Evolutionary conservation across 2,113 vertebrate species (phyloP).

Genomic region (Pithys albifrons): DNA sequence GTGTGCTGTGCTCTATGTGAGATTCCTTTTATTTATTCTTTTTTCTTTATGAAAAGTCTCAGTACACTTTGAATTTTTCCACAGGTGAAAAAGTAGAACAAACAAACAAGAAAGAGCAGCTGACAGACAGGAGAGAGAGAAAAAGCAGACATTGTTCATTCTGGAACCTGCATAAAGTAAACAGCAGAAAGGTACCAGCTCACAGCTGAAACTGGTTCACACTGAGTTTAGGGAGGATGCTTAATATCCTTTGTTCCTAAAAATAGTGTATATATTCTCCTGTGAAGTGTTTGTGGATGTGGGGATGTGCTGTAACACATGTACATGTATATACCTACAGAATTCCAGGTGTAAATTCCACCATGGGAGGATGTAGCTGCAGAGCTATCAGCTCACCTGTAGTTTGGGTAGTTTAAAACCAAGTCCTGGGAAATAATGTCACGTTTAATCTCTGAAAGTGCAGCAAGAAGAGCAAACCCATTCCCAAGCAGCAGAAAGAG

Average conservation of each 20-base stretch:
- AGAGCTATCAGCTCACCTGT: not conserved
- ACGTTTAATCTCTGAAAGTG: not conserved
- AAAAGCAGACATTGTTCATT: not conserved
- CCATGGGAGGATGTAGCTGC: not conserved
- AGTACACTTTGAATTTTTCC: not conserved
- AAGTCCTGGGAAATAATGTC: not conserved
- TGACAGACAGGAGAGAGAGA: conserved; percentile 22
- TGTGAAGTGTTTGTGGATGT: not conserved
- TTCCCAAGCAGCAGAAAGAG: conserved; percentile 18
- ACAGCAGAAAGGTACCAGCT: conserved; percentile 20
- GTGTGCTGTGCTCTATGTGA: not conserved
- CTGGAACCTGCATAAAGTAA: not conserved
- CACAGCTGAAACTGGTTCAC: conserved; percentile 6
- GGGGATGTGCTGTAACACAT: not conserved
- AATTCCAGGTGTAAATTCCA: not conserved
- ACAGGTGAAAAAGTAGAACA: conserved; percentile 26
- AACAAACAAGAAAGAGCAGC: conserved; percentile 5
- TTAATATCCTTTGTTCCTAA: not conserved
- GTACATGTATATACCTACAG: not conserved
- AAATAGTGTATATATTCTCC: not conserved
- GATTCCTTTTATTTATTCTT: not conserved
- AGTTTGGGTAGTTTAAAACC: not conserved
- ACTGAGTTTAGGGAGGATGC: not conserved
- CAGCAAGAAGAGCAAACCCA: not conserved
- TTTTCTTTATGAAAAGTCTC: not conserved